phyloP scores from a whole-genome alignment of 2,113 vertebrate species.

The Piaya cayana region DNA sequence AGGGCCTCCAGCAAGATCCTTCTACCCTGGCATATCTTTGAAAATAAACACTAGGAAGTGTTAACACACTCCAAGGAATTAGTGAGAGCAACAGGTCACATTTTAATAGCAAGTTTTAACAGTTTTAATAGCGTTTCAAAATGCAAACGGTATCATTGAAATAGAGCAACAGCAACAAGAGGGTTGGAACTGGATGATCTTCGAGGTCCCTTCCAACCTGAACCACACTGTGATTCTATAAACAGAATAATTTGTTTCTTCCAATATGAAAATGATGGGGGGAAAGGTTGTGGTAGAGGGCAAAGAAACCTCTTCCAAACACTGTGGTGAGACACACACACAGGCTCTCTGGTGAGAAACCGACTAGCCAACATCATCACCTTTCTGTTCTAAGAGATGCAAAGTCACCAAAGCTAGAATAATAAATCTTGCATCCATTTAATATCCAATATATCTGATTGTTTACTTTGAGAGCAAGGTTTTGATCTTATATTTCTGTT shows the following conservation, averaged over 20 bases:
- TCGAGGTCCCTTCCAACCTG: no score
- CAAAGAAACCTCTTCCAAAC: not conserved
- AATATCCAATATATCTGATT: not conserved
- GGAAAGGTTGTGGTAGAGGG: not conserved
- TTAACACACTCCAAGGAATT: not conserved
- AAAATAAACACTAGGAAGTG: not conserved
- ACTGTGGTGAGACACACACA: not conserved
- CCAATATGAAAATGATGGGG: fast-evolving
- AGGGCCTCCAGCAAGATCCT: not conserved
- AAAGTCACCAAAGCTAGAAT: not conserved
- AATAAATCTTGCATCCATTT: not conserved
- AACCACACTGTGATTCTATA: no score
- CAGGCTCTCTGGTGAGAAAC: fast-evolving
- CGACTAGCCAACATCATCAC: not conserved
- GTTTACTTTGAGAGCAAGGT: not conserved
- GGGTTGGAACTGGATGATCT: no score
- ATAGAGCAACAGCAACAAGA: not conserved
- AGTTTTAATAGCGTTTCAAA: not conserved
- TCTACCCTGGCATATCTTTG: not conserved
- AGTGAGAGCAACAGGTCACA: not conserved
- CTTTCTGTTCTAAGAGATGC: not conserved
- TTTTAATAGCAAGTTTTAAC: not conserved
- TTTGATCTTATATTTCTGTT: not conserved
- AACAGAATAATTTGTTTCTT: not conserved
- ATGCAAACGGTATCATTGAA: not conserved